phyloP scores from a whole-genome alignment of 2,888 invertebrate genomes.

The Acanthopleura granulata region DNA sequence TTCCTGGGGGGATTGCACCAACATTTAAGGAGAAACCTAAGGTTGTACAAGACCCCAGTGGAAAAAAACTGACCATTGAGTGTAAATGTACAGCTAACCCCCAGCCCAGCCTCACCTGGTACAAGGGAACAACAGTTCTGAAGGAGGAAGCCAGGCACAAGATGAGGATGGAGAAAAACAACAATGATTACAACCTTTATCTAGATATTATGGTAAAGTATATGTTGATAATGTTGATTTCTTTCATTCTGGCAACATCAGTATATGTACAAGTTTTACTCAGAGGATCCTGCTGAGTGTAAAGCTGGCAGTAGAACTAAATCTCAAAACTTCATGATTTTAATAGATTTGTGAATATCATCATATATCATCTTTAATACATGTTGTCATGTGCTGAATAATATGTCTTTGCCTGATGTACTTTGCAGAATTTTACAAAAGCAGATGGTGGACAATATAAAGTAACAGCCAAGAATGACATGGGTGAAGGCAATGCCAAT shows the following conservation, averaged over 20 bases:
- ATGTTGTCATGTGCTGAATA: no score
- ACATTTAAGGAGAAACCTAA: slow-evolving; percentile 98
- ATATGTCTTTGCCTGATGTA: not conserved
- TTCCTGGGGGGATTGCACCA: slow-evolving; percentile 76
- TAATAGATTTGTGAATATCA: no score
- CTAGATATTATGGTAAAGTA: slow-evolving; percentile 74
- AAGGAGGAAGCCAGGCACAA: slow-evolving; percentile 86
- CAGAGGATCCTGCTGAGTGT: no score
- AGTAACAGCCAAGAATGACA: slow-evolving; percentile 98
- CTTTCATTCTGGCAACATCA: no score
- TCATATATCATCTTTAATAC: no score
- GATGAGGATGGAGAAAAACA: slow-evolving; percentile 83
- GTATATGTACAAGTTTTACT: no score
- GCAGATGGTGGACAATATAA: slow-evolving; percentile 92
- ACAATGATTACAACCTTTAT: slow-evolving; percentile 88
- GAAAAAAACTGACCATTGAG: slow-evolving; percentile 96
- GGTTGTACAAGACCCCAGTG: slow-evolving; percentile 97
- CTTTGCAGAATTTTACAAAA: slow-evolving; percentile 81
- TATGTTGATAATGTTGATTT: no score
- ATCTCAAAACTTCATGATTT: no score
- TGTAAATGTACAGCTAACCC: slow-evolving; percentile 92
- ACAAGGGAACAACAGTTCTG: slow-evolving; percentile 86
- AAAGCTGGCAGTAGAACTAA: no score
- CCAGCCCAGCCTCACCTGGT: slow-evolving; percentile 95
- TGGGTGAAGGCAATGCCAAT: slow-evolving; percentile 99